Conservation (phyloP, 2,888 invertebrate species). For the Gastracanthus pulcherrimus region DNA sequence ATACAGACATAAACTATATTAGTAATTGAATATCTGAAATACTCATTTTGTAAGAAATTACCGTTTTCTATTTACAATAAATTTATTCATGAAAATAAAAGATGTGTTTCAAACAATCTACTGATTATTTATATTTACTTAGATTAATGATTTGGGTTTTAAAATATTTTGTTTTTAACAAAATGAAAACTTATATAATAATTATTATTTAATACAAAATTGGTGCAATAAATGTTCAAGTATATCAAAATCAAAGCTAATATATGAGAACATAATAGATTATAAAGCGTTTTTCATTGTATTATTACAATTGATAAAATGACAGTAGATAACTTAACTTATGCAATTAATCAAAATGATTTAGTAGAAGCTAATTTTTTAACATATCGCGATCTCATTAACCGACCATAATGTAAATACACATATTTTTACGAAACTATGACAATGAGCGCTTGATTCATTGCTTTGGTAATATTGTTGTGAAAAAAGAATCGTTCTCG, state of each 20-base stretch:
- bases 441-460: slow-evolving; percentile 42
- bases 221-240: neutral
- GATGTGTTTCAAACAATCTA: too few relatives aligned
- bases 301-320: neutral
- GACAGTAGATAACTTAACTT: neutral
- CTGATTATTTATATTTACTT: too few relatives aligned
- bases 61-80: too few relatives aligned
- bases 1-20: neutral
- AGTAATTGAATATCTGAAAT: slow-evolving; percentile 11
- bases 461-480: slow-evolving; percentile 38
- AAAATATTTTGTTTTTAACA: too few relatives aligned
- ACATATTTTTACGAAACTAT: slow-evolving; percentile 50
- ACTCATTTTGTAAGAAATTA: too few relatives aligned
- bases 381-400: slow-evolving; percentile 44
- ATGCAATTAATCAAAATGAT: slow-evolving; percentile 8
- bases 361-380: slow-evolving; percentile 13
- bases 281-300: slow-evolving; percentile 16
- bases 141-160: neutral
- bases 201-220: neutral
- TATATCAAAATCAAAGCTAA: neutral
- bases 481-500: slow-evolving; percentile 22
- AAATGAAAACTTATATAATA: neutral
- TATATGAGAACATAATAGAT: neutral
- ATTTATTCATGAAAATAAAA: too few relatives aligned
- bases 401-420: slow-evolving; percentile 50